phyloP scores from a whole-genome alignment of 2,113 vertebrate species.

The Athene noctua region DNA sequence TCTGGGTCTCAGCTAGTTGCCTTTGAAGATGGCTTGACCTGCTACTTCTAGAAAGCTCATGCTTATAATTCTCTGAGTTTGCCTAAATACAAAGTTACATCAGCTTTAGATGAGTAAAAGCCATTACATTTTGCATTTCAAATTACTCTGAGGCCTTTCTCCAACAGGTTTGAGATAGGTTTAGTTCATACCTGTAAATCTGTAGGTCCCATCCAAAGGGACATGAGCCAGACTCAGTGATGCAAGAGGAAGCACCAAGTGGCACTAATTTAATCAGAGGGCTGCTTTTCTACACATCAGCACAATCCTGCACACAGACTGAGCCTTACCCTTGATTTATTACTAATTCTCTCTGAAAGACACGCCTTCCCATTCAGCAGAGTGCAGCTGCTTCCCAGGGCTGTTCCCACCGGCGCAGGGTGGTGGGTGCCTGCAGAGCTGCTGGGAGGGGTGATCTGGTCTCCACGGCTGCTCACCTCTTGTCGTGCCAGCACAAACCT shows the following conservation, averaged over 20 bases:
- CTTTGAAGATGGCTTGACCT: not conserved
- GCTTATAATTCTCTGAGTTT: not conserved
- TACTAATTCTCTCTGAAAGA: not conserved
- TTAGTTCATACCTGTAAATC: not conserved
- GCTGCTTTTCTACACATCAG: slow-evolving; percentile 10
- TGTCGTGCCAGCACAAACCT: not conserved
- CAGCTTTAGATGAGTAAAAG: not conserved
- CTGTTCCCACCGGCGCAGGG: not conserved
- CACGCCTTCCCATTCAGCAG: not conserved
- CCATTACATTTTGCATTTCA: not conserved
- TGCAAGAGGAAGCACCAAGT: slow-evolving; percentile 26
- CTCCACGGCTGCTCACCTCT: not conserved
- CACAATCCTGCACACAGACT: not conserved
- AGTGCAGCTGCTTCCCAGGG: not conserved
- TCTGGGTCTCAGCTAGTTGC: not conserved
- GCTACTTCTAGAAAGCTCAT: not conserved
- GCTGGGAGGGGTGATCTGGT: not conserved
- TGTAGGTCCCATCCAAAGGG: not conserved
- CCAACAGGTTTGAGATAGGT: not conserved
- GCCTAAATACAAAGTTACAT: not conserved
- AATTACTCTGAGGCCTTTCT: not conserved
- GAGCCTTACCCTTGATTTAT: not conserved
- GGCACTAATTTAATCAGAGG: slow-evolving; percentile 25
- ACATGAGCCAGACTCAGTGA: not conserved
- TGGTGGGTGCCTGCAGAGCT: not conserved